Conservation (phyloP, 2,888 invertebrate species). For the Myopa testacea region DNA sequence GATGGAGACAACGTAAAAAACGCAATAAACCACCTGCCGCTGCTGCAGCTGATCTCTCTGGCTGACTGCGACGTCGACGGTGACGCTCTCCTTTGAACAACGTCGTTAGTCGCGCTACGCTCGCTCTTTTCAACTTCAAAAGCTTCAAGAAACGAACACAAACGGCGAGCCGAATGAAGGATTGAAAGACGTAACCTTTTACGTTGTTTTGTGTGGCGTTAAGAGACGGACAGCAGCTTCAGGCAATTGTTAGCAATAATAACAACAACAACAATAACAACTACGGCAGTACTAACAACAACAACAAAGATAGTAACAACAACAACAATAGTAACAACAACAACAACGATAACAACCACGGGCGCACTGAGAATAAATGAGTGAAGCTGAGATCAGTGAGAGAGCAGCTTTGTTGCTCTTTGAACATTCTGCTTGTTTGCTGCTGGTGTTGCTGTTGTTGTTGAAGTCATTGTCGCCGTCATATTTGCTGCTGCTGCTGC, state of each 20-base stretch:
- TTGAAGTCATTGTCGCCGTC: conserved; percentile 28
- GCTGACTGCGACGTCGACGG: no score
- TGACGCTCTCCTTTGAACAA: no score
- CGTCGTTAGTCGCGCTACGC: no score
- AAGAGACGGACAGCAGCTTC: conserved; percentile 40
- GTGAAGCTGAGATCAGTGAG: conserved; percentile 42
- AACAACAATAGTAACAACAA: not conserved
- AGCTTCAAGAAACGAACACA: no score
- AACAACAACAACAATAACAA: conserved; percentile 37
- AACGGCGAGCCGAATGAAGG: no score
- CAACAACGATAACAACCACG: no score
- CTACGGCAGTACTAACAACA: conserved; percentile 13
- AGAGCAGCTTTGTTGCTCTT: conserved; percentile 33
- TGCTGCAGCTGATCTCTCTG: no score
- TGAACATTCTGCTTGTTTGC: conserved; percentile 2
- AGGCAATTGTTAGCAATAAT: not conserved
- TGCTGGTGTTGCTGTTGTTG: conserved; percentile 16
- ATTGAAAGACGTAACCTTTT: conserved; percentile 50
- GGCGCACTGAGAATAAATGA: not conserved
- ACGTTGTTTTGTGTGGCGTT: conserved; percentile 35
- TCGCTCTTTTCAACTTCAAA: no score
- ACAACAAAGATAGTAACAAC: not conserved
- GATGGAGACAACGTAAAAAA: no score
- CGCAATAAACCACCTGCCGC: no score
- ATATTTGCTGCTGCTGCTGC: conserved; percentile 26